These are phyloP conservation scores for Amphiura filiformis DNA, from an alignment of 35 echinoderm and acorn worm species.

Conservation along the genomic window DNA sequence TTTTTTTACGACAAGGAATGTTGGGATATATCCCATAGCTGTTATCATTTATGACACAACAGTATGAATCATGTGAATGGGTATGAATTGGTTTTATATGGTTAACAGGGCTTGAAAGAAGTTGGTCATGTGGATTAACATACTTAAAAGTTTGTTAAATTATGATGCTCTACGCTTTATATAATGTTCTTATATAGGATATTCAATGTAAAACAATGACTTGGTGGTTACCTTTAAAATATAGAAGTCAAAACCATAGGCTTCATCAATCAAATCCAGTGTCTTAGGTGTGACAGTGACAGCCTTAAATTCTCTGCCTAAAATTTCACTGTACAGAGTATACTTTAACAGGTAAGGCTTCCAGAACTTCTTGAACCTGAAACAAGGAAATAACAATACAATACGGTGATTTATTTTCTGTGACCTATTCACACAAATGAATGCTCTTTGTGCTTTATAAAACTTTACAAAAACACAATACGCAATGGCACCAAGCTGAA, in stretches of 20 bases:
- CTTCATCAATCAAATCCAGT: slow-evolving; percentile 85
- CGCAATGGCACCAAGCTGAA: no score
- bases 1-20: no score
- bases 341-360: slow-evolving; percentile 48
- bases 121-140: no score
- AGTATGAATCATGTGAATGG: no score
- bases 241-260: slow-evolving; percentile 92
- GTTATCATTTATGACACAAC: no score
- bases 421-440: background rate
- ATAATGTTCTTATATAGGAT: background rate
- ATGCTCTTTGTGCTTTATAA: no score
- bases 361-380: slow-evolving; percentile 68
- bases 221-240: slow-evolving; percentile 82
- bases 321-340: slow-evolving; percentile 86
- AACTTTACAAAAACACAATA: no score
- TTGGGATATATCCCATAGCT: no score
- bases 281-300: slow-evolving; percentile 44
- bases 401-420: background rate
- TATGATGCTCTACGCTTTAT: no score
- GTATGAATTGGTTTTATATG: no score
- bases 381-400: slow-evolving; percentile 18
- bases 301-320: slow-evolving; percentile 74
- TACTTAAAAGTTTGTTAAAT: no score
- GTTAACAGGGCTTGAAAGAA: no score
- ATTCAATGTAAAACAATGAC: background rate